These are phyloP conservation scores for Dinocampus coccinellae DNA, from an alignment of 2,888 invertebrate species.

Conservation along the genomic window DNA sequence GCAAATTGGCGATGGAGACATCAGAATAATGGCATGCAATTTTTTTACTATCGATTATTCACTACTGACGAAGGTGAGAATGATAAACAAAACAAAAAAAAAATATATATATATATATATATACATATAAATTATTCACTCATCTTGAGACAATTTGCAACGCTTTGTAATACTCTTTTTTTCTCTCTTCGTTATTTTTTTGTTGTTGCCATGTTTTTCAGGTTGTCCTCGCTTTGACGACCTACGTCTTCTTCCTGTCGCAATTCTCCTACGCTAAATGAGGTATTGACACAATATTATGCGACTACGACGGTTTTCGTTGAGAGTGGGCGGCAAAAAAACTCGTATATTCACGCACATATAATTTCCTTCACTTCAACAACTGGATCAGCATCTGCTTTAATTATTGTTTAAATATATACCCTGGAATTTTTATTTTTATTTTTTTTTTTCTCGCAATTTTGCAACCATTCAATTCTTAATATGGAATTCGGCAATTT, in stretches of 20 bases:
- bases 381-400: conserved; percentile 15
- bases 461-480: background rate
- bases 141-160: background rate
- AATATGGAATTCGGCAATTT: background rate
- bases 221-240: conserved; percentile 41
- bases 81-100: background rate
- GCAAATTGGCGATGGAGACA: conserved; percentile 40
- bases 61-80: conserved; percentile 43
- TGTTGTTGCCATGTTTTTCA: conserved; percentile 23
- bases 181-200: background rate
- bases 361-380: background rate
- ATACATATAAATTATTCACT: background rate
- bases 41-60: conserved; percentile 47
- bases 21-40: conserved; percentile 44
- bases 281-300: background rate
- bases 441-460: background rate
- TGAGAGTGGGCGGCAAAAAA: conserved; percentile 14
- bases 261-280: conserved; percentile 27
- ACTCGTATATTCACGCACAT: background rate
- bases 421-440: background rate
- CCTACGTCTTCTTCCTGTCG: conserved; percentile 42
- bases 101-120: too few species aligned
- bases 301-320: background rate
- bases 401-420: conserved; percentile 22
- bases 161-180: background rate